phyloP scores from a whole-genome alignment of 2,888 invertebrate genomes.

The Campaea margaritaria region DNA sequence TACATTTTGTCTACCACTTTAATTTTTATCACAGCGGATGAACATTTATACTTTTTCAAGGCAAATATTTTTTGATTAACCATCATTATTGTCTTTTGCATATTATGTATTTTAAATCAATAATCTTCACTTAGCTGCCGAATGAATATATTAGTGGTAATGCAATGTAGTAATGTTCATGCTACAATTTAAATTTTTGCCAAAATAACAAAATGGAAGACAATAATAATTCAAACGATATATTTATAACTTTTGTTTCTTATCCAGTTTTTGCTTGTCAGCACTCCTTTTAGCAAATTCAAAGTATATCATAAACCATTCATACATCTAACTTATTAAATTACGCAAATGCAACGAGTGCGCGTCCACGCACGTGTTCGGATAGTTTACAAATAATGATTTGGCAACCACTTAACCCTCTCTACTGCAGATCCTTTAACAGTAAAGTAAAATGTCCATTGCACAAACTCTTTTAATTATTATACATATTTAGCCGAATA shows the following conservation, averaged over 20 bases:
- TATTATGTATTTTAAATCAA: constrained; percentile 33
- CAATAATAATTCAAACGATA: constrained; percentile 58
- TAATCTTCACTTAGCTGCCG: constrained; percentile 47
- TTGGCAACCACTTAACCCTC: constrained; percentile 67
- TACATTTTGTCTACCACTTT: constrained; percentile 78
- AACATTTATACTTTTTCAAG: constrained; percentile 72
- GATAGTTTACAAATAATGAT: constrained; percentile 60
- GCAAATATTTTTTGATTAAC: constrained; percentile 64
- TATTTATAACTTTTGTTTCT: constrained; percentile 56
- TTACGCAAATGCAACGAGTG: constrained; percentile 81
- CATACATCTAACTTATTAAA: constrained; percentile 71
- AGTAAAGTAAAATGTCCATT: constrained; percentile 64
- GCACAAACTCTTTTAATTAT: constrained; percentile 79
- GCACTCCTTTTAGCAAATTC: constrained; percentile 67
- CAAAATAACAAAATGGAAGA: constrained; percentile 81
- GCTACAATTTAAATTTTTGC: constrained; percentile 80
- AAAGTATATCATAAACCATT: constrained; percentile 64
- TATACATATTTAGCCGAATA: constrained; percentile 47
- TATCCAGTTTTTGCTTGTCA: constrained; percentile 50
- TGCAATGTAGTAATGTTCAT: constrained; percentile 57
- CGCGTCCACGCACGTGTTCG: constrained; percentile 58
- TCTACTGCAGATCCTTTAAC: constrained; percentile 57
- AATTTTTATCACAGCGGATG: constrained; percentile 81
- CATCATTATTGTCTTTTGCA: constrained; percentile 70
- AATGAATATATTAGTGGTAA: constrained; percentile 60